Evolutionary conservation across 2,113 vertebrate genomes (phyloP).

Genomic region (Gadus macrocephalus): DNA sequence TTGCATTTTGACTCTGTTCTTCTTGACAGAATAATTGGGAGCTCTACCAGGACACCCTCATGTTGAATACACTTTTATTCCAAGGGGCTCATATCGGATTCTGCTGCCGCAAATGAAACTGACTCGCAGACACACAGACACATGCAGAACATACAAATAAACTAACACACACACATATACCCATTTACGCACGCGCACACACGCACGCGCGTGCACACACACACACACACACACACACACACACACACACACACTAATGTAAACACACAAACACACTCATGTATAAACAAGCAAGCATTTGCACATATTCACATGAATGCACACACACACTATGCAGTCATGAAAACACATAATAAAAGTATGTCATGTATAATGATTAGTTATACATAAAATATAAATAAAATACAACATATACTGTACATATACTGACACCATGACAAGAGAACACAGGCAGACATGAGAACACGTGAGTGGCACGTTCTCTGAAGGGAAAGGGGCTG

Average conservation of each 20-base stretch:
- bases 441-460: neutral
- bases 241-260: no score
- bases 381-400: no score
- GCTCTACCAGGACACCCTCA: constrained; percentile 35
- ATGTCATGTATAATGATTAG: no score
- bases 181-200: neutral
- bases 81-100: constrained; percentile 39
- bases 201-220: no score
- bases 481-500: constrained; percentile 29
- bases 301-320: no score
- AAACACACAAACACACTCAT: no score
- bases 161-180: neutral
- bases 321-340: no score
- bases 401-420: no score
- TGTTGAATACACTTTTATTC: constrained; percentile 52
- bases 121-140: neutral
- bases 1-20: constrained; percentile 26
- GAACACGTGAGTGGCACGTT: constrained; percentile 2
- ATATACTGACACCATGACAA: no score
- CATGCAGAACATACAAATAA: neutral
- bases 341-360: no score
- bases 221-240: no score
- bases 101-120: constrained; percentile 18
- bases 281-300: no score
- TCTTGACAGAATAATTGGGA: constrained; percentile 35